Evolutionary conservation across 2,113 vertebrate genomes (phyloP).

Genomic region (Stictonetta naevosa): DNA sequence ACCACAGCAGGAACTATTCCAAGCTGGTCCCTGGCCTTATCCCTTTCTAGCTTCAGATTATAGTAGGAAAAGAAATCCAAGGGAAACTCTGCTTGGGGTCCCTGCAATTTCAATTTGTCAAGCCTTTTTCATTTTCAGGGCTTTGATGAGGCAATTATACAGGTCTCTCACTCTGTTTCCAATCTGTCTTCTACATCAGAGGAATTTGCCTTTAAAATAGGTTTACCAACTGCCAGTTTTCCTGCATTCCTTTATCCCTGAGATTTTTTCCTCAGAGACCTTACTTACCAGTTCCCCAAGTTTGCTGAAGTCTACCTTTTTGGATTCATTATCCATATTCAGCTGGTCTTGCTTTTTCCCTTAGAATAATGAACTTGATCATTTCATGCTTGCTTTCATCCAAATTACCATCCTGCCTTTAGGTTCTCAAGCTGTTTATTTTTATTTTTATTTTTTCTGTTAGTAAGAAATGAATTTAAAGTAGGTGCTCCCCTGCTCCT

Average conservation of each 20-base stretch:
- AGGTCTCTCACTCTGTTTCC: conserved; percentile 30
- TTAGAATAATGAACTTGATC: conserved; percentile 43
- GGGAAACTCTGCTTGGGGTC: conserved; percentile 44
- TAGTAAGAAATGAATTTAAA: not conserved
- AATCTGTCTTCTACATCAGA: conserved; percentile 58
- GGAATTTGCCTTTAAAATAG: conserved; percentile 67
- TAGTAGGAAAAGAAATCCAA: not conserved
- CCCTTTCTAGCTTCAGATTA: not conserved
- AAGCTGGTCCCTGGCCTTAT: not conserved
- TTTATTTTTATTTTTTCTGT: not conserved
- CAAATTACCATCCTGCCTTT: not conserved
- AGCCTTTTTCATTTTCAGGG: conserved; percentile 23
- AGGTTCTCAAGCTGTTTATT: not conserved
- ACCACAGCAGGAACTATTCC: not conserved
- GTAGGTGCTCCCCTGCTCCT: not conserved
- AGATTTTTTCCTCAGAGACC: conserved; percentile 52
- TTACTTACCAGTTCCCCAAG: conserved; percentile 57
- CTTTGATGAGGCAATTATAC: conserved; percentile 37
- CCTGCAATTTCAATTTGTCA: conserved; percentile 51
- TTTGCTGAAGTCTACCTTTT: conserved; percentile 44
- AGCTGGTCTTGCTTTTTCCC: conserved; percentile 11
- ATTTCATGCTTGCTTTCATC: conserved; percentile 12
- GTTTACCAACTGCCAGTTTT: conserved; percentile 45
- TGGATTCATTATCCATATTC: conserved; percentile 33
- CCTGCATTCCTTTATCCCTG: conserved; percentile 55